A percentile compares a stretch with the other conserved stretches of the same genome.
phyloP scores from a whole-genome alignment of 2,113 vertebrate genomes.

The Sceloporus tristichus region DNA sequence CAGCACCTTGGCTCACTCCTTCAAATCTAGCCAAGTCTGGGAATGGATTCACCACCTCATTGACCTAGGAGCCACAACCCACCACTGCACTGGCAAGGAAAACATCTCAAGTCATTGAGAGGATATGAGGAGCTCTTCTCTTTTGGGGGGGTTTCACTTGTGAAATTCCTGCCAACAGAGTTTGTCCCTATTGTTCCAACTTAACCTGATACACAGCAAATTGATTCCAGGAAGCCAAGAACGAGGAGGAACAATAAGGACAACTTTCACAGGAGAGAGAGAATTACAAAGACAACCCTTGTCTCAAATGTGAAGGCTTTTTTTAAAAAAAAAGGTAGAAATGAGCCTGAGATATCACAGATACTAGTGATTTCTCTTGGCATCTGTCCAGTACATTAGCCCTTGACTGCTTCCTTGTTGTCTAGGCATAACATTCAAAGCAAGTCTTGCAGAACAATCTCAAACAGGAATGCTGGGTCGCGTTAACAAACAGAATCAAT shows the following conservation, averaged over 20 bases:
- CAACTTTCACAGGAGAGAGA: neutral
- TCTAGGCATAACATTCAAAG: constrained; percentile 29
- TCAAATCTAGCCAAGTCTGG: too few species aligned
- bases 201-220: neutral
- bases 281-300: neutral
- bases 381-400: constrained; percentile 15
- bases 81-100: too few species aligned
- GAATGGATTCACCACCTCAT: too few species aligned
- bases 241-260: neutral
- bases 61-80: too few species aligned
- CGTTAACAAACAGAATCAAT: neutral
- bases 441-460: neutral
- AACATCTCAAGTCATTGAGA: neutral
- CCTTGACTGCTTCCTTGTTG: constrained; percentile 12
- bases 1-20: too few species aligned
- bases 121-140: neutral
- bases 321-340: constrained; percentile 13
- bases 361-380: constrained; percentile 16
- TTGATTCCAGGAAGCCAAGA: neutral
- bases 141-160: neutral
- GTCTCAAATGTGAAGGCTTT: constrained; percentile 14
- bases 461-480: constrained; percentile 9
- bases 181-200: neutral
- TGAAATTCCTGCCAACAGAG: neutral
- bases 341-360: constrained; percentile 7